Percentiles rank a stretch among this genome's conserved stretches.
Evolutionary conservation across 2,113 vertebrate genomes (phyloP).

Genomic region (Myotis yumanensis): DNA sequence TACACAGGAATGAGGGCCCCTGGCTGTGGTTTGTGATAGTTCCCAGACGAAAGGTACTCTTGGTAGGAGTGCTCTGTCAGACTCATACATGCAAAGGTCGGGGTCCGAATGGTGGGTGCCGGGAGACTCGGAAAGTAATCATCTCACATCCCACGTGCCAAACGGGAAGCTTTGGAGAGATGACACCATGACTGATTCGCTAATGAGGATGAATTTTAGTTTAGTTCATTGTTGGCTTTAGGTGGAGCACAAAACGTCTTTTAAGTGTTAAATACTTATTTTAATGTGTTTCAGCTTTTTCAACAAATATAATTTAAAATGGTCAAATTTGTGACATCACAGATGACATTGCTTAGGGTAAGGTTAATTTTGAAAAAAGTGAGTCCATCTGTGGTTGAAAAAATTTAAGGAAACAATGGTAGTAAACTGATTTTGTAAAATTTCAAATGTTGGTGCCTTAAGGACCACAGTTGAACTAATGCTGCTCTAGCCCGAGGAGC

Average conservation of each 20-base stretch:
- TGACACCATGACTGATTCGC: background rate
- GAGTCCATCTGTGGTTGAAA: background rate
- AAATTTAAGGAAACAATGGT: background rate
- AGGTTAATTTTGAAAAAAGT: conserved; percentile 11
- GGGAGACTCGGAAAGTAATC: background rate
- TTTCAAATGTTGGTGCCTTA: background rate
- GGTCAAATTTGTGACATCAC: background rate
- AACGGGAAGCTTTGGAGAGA: background rate
- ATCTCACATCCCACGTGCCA: background rate
- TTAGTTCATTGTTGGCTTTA: background rate
- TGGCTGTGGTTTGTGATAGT: background rate
- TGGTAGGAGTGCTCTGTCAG: background rate
- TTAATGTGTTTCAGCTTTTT: background rate
- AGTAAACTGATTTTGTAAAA: background rate
- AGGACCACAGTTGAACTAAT: background rate
- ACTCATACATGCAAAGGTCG: background rate
- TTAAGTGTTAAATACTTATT: background rate
- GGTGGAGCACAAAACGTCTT: background rate
- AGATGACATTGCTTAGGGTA: background rate
- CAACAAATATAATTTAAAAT: background rate
- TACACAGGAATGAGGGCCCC: background rate
- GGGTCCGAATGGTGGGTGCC: background rate
- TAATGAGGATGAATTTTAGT: background rate
- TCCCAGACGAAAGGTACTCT: background rate
- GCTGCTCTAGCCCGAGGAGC: background rate